Evolutionary conservation across 2,797 vertebrate species (phyloP).

Genomic region (Tarsius wallacei): DNA sequence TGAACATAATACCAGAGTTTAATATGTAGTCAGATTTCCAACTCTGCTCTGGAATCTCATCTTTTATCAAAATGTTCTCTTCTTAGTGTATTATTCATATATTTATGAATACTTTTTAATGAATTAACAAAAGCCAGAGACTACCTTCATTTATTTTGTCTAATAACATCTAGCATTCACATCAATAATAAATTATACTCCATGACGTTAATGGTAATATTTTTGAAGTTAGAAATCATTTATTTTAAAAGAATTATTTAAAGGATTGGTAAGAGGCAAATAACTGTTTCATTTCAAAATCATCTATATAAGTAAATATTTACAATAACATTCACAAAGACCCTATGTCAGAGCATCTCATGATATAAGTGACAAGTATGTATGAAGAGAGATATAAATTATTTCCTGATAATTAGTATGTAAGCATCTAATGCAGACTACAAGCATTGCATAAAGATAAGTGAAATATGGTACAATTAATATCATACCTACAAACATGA

Average conservation of each 20-base stretch:
- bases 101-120: background rate
- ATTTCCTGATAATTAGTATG: background rate
- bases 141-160: background rate
- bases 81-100: background rate
- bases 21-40: background rate
- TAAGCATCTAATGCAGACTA: background rate
- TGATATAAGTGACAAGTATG: background rate
- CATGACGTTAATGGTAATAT: background rate
- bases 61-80: background rate
- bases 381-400: background rate
- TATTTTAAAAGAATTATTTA: conserved; percentile 26
- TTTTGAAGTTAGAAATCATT: conserved; percentile 6
- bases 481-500: conserved; percentile 34
- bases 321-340: background rate
- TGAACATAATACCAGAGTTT: background rate
- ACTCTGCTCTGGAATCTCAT: background rate
- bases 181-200: background rate
- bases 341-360: background rate
- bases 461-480: background rate
- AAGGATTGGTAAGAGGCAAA: background rate
- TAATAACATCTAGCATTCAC: background rate
- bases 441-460: background rate
- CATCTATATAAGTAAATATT: background rate
- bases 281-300: background rate
- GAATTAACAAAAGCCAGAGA: background rate